A percentile compares a stretch with the other conserved stretches of the same genome.
phyloP scores from a whole-genome alignment of 2,888 invertebrate genomes.

The Chrysolina haemoptera region DNA sequence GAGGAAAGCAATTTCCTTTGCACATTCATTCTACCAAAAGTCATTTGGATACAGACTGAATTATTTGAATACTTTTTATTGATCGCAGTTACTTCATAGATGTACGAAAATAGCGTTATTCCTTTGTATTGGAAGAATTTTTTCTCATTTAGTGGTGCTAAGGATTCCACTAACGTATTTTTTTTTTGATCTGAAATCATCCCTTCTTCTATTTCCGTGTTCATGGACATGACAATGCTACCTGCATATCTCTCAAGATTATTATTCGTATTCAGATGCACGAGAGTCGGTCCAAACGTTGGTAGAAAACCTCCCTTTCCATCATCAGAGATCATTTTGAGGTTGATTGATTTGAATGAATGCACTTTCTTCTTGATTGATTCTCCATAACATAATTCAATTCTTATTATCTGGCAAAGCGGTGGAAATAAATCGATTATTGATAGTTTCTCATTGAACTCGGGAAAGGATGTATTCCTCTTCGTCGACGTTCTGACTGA shows the following conservation, averaged over 20 bases:
- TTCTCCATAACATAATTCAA: conserved; percentile 74
- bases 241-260: conserved; percentile 79
- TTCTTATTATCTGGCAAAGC: conserved; percentile 79
- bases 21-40: conserved; percentile 73
- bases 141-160: conserved; percentile 62
- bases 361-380: conserved; percentile 66
- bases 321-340: conserved; percentile 75
- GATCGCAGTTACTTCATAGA: conserved; percentile 80
- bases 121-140: conserved; percentile 56
- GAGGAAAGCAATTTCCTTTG: conserved; percentile 31
- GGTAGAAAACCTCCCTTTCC: conserved; percentile 80
- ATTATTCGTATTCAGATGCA: conserved; percentile 82
- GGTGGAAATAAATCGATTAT: conserved; percentile 89
- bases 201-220: conserved; percentile 73
- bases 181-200: conserved; percentile 42
- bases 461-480: conserved; percentile 76
- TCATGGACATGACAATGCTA: conserved; percentile 80
- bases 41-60: conserved; percentile 77
- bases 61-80: conserved; percentile 73
- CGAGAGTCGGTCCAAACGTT: conserved; percentile 85
- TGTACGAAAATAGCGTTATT: conserved; percentile 76
- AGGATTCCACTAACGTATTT: conserved; percentile 55
- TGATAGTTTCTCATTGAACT: conserved; percentile 84
- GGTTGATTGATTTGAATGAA: conserved; percentile 74
- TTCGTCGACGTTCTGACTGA: conserved; percentile 74